Base-by-base conservation (phyloP, 2,797 vertebrate genomes). In the Phrynocephalus guinanensis region DNA sequence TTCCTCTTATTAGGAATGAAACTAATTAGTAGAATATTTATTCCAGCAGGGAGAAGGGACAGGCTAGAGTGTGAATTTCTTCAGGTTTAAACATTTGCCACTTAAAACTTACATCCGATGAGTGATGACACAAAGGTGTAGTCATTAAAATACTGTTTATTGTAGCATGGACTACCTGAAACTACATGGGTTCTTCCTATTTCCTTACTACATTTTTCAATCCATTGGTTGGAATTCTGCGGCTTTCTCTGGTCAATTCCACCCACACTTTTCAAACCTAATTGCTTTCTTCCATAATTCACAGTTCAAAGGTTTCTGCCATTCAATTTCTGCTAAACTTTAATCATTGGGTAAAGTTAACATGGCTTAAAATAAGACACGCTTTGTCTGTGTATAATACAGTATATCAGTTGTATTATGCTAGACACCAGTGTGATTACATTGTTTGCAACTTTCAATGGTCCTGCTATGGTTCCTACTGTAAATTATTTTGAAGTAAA, bases 11-110 rank as follows among this genome's bases (percentile, higher is more conserved):
- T 88, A 92, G 88, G 93, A 93, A 90, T 84, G 5, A 90, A 92
- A 50, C 88, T 94, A 95, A 94, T 95, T 94, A 94, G 52, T 86
- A 92, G 79, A 92, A 92, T 95, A 92, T 93, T 92, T 94, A 87
- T 93, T 86, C 83, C 13, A 89, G 84, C 86, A 88, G 22, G 33
- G 22, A 87, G 33, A 30, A 91, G 86, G 60, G 76, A 79, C 83
- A 82, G 90, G 91, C 89, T 22, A 91, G 48, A 89, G 63, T 91
- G 73, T 18, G n/a, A 38, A 93, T 92, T 89, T 91, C 92, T 68
- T 78, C 81, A 75, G 91, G 88, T 93, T 93, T 93, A 93, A 93
- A 92, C 90, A 90, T 93, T 95, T 94, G 76, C 71, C 92, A 80
- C 87, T 92, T 92, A 83, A 86, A 86, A 89, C 76, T 77, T 56